phyloP scores from a whole-genome alignment of 2,113 vertebrate species.

The Dasyornis broadbenti region DNA sequence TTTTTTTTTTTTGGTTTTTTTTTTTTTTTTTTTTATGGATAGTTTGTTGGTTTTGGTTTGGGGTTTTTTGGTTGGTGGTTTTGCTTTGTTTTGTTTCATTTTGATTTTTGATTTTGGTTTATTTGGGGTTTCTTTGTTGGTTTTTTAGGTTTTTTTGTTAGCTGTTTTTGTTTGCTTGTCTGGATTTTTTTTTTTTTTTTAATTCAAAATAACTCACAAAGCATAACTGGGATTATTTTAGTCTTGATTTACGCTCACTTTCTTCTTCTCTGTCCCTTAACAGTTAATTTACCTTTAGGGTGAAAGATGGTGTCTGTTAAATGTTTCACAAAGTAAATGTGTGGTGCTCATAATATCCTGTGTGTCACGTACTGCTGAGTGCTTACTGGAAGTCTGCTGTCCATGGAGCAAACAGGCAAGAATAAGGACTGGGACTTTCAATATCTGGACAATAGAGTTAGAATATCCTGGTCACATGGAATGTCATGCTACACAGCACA shows the following conservation, averaged over 20 bases:
- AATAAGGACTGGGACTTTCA: neutral
- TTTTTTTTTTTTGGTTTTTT: neutral
- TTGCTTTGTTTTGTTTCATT: too few species aligned
- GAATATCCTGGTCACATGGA: neutral
- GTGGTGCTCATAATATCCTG: neutral
- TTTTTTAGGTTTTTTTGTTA: neutral
- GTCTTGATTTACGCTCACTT: neutral
- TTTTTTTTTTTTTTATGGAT: neutral
- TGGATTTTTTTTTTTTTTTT: rapidly evolving
- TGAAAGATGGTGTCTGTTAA: neutral
- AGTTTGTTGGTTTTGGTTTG: neutral
- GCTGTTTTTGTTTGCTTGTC: neutral
- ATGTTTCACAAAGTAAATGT: neutral
- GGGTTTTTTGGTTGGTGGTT: neutral
- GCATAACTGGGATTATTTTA: neutral
- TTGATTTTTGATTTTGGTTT: neutral
- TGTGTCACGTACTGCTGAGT: neutral
- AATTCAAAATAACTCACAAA: neutral
- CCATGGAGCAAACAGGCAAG: neutral
- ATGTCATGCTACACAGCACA: neutral
- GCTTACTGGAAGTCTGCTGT: neutral
- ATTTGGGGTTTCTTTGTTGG: neutral
- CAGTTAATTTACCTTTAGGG: neutral
- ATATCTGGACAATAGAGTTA: neutral
- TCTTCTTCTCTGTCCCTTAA: neutral